phyloP scores from a whole-genome alignment of 2,797 vertebrate genomes.

The Chelonia mydas region DNA sequence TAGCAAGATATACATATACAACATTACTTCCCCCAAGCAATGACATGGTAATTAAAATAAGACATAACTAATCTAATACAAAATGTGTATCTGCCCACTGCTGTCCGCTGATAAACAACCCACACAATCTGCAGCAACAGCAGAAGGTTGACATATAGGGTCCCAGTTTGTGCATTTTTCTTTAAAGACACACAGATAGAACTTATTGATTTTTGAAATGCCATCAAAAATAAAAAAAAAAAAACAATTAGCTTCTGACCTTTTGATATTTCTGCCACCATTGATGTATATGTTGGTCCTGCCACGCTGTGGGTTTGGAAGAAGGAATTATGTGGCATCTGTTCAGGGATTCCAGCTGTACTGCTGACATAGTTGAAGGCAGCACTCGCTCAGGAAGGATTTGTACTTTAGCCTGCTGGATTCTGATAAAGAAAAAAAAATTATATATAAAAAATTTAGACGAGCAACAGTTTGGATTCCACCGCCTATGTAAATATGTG shows the following conservation, averaged over 20 bases:
- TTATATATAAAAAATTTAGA: background rate
- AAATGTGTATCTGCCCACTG: background rate
- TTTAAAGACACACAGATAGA: background rate
- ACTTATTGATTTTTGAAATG: background rate
- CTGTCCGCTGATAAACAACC: background rate
- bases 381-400: conserved; percentile 95
- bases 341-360: conserved; percentile 89
- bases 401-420: conserved; percentile 95
- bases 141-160: background rate
- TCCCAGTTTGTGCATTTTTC: background rate
- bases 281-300: conserved; percentile 82
- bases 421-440: conserved; percentile 77
- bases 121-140: background rate
- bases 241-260: conserved; percentile 76
- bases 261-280: conserved; percentile 92
- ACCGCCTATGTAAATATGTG: background rate
- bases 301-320: conserved; percentile 79
- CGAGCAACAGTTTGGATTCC: background rate
- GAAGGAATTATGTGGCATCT: conserved; percentile 83
- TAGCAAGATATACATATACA: background rate
- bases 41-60: background rate
- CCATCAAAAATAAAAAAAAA: background rate
- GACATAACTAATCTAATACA: background rate
- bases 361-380: conserved; percentile 90
- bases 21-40: background rate